These are phyloP conservation scores for Drosophila paucipuncta DNA, from an alignment of 2,888 invertebrate genomes.

Conservation along the genomic window DNA sequence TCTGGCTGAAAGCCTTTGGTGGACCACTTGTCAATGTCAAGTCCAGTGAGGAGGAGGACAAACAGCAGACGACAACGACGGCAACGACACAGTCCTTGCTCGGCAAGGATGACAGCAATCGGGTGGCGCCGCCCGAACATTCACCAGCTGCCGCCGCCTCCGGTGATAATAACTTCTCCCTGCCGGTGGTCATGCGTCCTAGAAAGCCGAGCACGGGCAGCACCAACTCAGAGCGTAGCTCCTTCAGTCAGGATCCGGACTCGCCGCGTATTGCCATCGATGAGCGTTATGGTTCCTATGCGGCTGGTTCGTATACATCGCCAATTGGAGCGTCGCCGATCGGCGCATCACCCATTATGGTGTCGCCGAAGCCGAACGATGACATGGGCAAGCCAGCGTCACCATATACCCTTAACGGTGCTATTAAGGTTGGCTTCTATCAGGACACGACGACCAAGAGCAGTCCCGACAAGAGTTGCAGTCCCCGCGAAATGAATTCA, in stretches of 20 bases:
- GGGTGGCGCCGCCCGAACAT: conserved; percentile 65
- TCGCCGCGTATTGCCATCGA: conserved; percentile 89
- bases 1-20: conserved; percentile 97
- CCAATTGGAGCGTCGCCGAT: conserved; percentile 87
- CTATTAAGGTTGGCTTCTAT: conserved; percentile 94
- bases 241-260: conserved; percentile 91
- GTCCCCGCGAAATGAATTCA: conserved; percentile 90
- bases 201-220: conserved; percentile 92
- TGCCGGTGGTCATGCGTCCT: conserved; percentile 86
- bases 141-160: conserved; percentile 68
- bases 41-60: conserved; percentile 86
- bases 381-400: conserved; percentile 87
- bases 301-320: conserved; percentile 90
- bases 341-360: conserved; percentile 89
- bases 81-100: conserved; percentile 20
- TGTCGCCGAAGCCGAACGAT: conserved; percentile 91
- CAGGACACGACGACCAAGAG: conserved; percentile 94
- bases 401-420: conserved; percentile 91
- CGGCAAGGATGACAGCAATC: conserved; percentile 40
- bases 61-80: conserved; percentile 71
- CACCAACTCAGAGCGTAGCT: conserved; percentile 91
- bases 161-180: conserved; percentile 76
- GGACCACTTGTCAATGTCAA: conserved; percentile 92
- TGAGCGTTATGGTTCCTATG: conserved; percentile 88
- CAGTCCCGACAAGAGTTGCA: conserved; percentile 93